Conservation (phyloP, 1,140 invertebrate species). For the Tribolium madens region DNA sequence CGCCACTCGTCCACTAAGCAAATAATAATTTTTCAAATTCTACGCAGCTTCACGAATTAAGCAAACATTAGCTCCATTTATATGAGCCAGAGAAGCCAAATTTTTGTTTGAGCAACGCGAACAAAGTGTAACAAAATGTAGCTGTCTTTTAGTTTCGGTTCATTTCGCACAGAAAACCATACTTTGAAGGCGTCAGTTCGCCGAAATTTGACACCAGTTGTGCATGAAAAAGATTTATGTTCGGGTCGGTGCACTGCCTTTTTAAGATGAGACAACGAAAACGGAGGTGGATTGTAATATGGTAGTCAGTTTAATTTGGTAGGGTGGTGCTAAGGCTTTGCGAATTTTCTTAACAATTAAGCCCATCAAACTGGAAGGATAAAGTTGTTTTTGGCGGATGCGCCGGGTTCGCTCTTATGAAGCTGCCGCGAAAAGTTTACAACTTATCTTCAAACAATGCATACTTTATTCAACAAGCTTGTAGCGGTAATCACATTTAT, state of each 20-base stretch:
- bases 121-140: constrained; percentile 21
- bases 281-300: constrained; percentile 1
- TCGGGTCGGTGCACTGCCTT: constrained; percentile 29
- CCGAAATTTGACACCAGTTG: constrained; percentile 30
- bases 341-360: constrained; percentile 31
- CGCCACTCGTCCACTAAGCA: constrained; percentile 5
- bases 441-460: neutral
- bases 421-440: neutral
- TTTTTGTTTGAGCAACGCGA: constrained; percentile 13
- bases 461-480: constrained; percentile 8
- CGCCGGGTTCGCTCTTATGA: constrained; percentile 14
- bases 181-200: constrained; percentile 20
- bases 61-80: constrained; percentile 16
- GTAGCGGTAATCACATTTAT: neutral
- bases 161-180: constrained; percentile 17
- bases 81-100: neutral
- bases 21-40: constrained; percentile 32
- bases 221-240: constrained; percentile 34
- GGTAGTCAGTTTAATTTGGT: neutral
- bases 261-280: neutral
- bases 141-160: constrained; percentile 6
- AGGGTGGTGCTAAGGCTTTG: constrained; percentile 1
- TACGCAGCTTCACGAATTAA: constrained; percentile 31
- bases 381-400: constrained; percentile 18
- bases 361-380: constrained; percentile 17